Evolutionary conservation across 1,140 invertebrate genomes (phyloP).

Genomic region (Halyomorpha halys): DNA sequence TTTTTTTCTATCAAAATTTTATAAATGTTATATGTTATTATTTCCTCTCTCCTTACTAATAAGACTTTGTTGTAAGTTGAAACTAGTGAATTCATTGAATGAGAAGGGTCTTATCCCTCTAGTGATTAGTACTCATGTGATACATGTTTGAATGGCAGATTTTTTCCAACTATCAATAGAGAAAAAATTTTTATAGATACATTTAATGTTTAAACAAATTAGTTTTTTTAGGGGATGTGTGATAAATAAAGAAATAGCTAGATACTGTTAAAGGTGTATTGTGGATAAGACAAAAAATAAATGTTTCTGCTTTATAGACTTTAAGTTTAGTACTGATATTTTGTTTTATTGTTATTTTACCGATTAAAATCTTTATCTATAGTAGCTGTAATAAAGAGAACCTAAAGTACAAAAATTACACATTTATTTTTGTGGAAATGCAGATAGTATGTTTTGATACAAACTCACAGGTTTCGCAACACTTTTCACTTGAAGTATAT

Average conservation of each 20-base stretch:
- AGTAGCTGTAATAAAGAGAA: neutral
- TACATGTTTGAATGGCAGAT: constrained; percentile 13
- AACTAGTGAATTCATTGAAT: constrained; percentile 22
- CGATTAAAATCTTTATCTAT: neutral
- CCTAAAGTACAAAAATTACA: constrained; percentile 15
- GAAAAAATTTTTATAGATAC: constrained; percentile 15
- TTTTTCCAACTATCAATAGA: constrained; percentile 18
- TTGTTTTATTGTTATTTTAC: too few species aligned
- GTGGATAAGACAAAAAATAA: neutral
- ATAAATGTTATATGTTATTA: constrained; percentile 20
- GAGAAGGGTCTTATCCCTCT: constrained; percentile 13
- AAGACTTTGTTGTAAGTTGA: constrained; percentile 19
- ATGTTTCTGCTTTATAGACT: neutral
- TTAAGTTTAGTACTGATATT: too few species aligned
- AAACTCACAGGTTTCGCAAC: too few species aligned
- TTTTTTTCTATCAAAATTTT: neutral
- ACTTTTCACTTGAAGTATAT: too few species aligned
- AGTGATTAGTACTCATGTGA: constrained; percentile 22
- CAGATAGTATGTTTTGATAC: too few species aligned
- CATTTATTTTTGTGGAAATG: too few species aligned
- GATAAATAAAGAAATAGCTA: constrained; percentile 13
- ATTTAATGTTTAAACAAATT: constrained; percentile 16
- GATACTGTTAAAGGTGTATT: neutral
- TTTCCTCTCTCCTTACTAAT: constrained; percentile 12
- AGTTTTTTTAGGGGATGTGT: constrained; percentile 19